Percentiles rank a stretch among this genome's conserved stretches.
These are phyloP conservation scores for Pristionchus arcanus DNA, from an alignment of 2,888 invertebrate species.

Conservation along the genomic window DNA sequence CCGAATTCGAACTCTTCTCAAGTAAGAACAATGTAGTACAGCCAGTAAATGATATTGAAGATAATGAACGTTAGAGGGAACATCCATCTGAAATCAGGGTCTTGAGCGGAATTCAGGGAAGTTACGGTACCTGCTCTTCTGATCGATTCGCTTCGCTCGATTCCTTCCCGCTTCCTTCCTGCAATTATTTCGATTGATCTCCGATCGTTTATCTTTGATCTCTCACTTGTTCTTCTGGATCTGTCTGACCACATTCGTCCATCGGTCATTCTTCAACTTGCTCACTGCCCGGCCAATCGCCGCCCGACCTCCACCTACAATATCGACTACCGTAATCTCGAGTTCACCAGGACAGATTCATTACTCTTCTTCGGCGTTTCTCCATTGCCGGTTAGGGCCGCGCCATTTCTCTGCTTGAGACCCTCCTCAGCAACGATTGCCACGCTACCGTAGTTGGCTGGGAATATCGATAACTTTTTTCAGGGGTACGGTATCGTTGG, in stretches of 20 bases:
- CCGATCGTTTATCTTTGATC: not conserved
- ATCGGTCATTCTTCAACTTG: conserved; percentile 63
- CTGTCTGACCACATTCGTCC: conserved; percentile 72
- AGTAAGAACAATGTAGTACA: conserved; percentile 73
- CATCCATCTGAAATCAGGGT: conserved; percentile 68
- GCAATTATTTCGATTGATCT: not conserved
- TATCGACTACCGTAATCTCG: conserved; percentile 17
- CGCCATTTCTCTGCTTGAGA: not conserved
- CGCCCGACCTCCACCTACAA: not conserved
- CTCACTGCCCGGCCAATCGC: conserved; percentile 49
- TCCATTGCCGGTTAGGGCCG: not conserved
- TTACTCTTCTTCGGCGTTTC: conserved; percentile 25
- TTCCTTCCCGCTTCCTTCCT: conserved; percentile 75
- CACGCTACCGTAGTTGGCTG: conserved; percentile 54
- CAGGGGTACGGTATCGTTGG: not conserved
- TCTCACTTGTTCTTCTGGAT: conserved; percentile 77
- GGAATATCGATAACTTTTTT: not conserved
- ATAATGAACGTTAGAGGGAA: conserved; percentile 77
- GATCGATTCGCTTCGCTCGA: conserved; percentile 77
- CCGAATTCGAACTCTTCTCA: not conserved
- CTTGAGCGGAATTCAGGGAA: not conserved
- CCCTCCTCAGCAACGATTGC: conserved; percentile 24
- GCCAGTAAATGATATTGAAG: conserved; percentile 78
- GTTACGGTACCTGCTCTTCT: conserved; percentile 63
- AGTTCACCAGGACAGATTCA: not conserved